phyloP scores from a whole-genome alignment of 2,797 vertebrate genomes.

The Galaxias olidus region DNA sequence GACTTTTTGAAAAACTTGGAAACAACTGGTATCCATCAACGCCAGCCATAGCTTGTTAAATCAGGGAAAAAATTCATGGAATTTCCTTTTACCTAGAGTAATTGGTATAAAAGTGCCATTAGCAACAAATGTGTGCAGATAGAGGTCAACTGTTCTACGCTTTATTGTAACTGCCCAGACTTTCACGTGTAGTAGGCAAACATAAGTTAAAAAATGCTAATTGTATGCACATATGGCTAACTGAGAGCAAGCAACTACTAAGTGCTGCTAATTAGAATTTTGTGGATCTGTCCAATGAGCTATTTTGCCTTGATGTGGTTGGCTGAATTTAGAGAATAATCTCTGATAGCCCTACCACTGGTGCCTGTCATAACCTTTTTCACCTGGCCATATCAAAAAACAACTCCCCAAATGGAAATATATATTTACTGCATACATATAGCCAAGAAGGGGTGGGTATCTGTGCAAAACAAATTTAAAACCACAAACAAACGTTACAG shows the following conservation, averaged over 20 bases:
- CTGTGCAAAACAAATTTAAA: slow-evolving; percentile 74
- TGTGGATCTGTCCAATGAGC: slow-evolving; percentile 33
- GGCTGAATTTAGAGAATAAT: slow-evolving; percentile 57
- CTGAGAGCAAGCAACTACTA: slow-evolving; percentile 40
- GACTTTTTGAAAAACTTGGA: slow-evolving; percentile 7
- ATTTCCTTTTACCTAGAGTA: slow-evolving; percentile 3
- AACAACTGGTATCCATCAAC: slow-evolving; percentile 8
- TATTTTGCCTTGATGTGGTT: slow-evolving; percentile 36
- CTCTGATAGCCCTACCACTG: slow-evolving; percentile 67
- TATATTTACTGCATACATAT: slow-evolving; percentile 72
- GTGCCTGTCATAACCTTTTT: slow-evolving; percentile 62
- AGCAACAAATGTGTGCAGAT: neutral
- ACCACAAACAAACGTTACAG: slow-evolving; percentile 53
- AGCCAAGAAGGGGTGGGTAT: slow-evolving; percentile 70
- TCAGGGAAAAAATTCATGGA: slow-evolving; percentile 6
- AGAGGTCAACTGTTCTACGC: neutral
- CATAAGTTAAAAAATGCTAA: slow-evolving; percentile 1
- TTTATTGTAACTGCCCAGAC: neutral
- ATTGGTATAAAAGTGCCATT: neutral
- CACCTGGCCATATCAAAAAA: slow-evolving; percentile 68
- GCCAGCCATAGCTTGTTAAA: slow-evolving; percentile 9
- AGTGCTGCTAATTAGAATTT: slow-evolving; percentile 34
- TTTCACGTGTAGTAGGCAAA: neutral
- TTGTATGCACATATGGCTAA: slow-evolving; percentile 10
- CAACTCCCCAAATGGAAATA: slow-evolving; percentile 74